Conservation (phyloP, 2,797 vertebrate genomes). For the Loriculus beryllinus region DNA sequence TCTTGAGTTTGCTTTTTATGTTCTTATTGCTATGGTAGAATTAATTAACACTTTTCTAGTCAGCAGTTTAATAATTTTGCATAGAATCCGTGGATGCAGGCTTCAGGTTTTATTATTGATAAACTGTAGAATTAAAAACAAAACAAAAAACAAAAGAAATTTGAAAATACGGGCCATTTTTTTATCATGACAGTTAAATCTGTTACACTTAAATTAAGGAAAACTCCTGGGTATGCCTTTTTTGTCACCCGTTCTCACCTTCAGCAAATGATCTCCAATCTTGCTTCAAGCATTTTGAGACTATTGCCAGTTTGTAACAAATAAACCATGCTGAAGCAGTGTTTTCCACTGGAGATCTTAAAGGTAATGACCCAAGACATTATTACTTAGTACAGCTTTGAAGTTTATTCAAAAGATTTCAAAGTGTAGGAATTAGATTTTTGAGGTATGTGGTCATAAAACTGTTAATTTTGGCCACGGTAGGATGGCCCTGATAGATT, state of each 20-base stretch:
- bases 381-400: background rate
- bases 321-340: background rate
- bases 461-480: background rate
- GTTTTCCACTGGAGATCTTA: background rate
- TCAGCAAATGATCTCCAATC: background rate
- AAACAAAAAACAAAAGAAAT: background rate
- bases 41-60: background rate
- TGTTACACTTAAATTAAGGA: background rate
- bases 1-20: background rate
- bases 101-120: background rate
- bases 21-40: background rate
- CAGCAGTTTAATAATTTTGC: background rate
- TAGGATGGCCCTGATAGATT: background rate
- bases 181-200: background rate
- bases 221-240: accelerated
- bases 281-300: background rate
- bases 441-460: background rate
- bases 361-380: background rate
- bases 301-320: background rate
- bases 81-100: background rate
- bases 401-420: background rate
- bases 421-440: background rate
- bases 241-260: background rate
- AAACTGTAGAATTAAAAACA: background rate
- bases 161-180: accelerated